Conservation (phyloP, 1,140 invertebrate species). For the Linepithema humile region DNA sequence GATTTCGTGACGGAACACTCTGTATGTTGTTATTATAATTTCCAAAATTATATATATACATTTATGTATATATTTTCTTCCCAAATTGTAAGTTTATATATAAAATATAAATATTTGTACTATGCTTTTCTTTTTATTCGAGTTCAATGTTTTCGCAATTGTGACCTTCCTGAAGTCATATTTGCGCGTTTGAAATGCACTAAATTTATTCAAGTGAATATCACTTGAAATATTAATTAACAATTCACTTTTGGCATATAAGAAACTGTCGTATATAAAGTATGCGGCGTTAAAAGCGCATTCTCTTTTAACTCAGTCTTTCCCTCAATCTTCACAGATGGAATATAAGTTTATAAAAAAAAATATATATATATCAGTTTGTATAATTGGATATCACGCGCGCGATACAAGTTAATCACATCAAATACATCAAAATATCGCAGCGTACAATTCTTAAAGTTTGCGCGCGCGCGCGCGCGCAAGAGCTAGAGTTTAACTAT, state of each 20-base stretch:
- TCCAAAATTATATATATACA: no score
- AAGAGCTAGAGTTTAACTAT: constrained; percentile 46
- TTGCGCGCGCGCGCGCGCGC: constrained; percentile 46
- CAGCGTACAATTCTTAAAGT: constrained; percentile 57
- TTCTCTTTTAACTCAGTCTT: constrained; percentile 11
- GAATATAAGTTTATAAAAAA: constrained; percentile 19
- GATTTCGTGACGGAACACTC: no score
- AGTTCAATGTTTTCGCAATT: no score
- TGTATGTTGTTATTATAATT: no score
- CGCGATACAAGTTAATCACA: neutral
- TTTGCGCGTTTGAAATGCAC: no score
- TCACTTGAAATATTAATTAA: no score
- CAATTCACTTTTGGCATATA: neutral
- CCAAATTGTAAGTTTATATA: no score
- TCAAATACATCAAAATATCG: constrained; percentile 42
- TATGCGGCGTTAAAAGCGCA: neutral
- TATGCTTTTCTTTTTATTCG: no score
- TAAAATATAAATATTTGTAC: no score
- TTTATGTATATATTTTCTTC: no score
- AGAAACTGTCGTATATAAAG: neutral
- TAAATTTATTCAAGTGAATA: no score
- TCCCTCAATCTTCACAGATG: neutral
- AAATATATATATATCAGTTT: constrained; percentile 18
- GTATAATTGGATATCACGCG: constrained; percentile 43
- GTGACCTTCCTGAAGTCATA: no score